phyloP scores from a whole-genome alignment of 2,888 invertebrate species.

The Melitaea athalia region DNA sequence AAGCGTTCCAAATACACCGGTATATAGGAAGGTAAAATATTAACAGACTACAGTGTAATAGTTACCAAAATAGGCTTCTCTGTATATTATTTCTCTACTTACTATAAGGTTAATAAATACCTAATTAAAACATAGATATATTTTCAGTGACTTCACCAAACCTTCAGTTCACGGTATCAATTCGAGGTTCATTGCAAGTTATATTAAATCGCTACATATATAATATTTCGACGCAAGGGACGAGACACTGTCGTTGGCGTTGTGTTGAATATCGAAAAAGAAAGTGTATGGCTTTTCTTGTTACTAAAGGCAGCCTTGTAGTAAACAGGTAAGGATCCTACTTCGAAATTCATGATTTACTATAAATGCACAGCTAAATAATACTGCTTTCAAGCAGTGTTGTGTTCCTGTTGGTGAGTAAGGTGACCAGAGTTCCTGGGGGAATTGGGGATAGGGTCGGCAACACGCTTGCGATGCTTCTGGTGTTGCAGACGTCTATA shows the following conservation, averaged over 20 bases:
- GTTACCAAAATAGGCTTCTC: too few relatives aligned
- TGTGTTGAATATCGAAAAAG: constrained; percentile 76
- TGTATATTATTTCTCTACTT: too few relatives aligned
- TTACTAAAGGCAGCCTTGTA: constrained; percentile 73
- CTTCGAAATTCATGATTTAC: not conserved
- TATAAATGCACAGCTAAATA: too few relatives aligned
- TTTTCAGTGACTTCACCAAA: constrained; percentile 53
- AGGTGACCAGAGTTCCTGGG: too few relatives aligned
- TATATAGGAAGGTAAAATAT: too few relatives aligned
- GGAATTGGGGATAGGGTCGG: too few relatives aligned
- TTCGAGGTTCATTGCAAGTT: constrained; percentile 73
- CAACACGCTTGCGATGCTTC: too few relatives aligned
- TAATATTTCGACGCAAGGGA: constrained; percentile 59
- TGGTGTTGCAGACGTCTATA: too few relatives aligned
- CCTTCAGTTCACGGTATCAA: constrained; percentile 74
- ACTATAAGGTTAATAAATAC: not conserved
- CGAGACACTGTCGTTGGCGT: constrained; percentile 68
- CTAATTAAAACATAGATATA: constrained; percentile 12
- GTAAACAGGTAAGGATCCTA: constrained; percentile 58
- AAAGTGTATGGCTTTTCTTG: constrained; percentile 68
- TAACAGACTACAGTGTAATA: too few relatives aligned
- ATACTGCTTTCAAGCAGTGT: too few relatives aligned
- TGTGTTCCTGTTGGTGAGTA: too few relatives aligned
- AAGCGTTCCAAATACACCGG: too few relatives aligned
- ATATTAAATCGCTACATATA: constrained; percentile 76